Evolutionary conservation across 2,113 vertebrate species (phyloP).

Genomic region (Poeciliopsis turrubarensis): DNA sequence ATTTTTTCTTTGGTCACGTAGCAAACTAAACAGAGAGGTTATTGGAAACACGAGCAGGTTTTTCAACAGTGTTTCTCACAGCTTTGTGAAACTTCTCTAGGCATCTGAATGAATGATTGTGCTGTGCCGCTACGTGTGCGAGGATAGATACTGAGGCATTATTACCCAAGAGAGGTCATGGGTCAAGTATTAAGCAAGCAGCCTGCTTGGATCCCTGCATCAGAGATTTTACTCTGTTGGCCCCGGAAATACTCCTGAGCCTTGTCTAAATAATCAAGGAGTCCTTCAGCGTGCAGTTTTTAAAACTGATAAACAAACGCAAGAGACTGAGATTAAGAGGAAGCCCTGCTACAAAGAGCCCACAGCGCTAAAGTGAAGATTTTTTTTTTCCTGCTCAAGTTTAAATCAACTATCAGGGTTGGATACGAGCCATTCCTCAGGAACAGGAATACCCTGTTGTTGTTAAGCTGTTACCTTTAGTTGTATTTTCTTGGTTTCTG

Average conservation of each 20-base stretch:
- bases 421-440: constrained; percentile 55
- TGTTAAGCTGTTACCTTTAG: constrained; percentile 70
- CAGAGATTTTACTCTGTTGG: constrained; percentile 74
- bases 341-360: constrained; percentile 57
- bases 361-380: constrained; percentile 66
- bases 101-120: constrained; percentile 75
- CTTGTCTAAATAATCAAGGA: constrained; percentile 83
- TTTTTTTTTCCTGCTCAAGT: constrained; percentile 66
- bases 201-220: constrained; percentile 73
- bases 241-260: constrained; percentile 77
- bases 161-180: constrained; percentile 83
- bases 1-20: constrained; percentile 7
- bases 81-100: constrained; percentile 54
- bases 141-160: constrained; percentile 77
- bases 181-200: constrained; percentile 83
- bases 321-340: constrained; percentile 71
- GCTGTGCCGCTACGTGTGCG: constrained; percentile 72
- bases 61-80: constrained; percentile 42
- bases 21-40: constrained; percentile 12
- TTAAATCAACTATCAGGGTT: constrained; percentile 55
- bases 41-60: constrained; percentile 30
- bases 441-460: constrained; percentile 68
- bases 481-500: constrained; percentile 70
- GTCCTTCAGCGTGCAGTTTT: constrained; percentile 80
- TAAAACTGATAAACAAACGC: constrained; percentile 83